Percentiles rank a stretch among this genome's conserved stretches.
These are phyloP conservation scores for Albula glossodonta DNA, from an alignment of 2,113 vertebrate genomes.

Conservation along the genomic window DNA sequence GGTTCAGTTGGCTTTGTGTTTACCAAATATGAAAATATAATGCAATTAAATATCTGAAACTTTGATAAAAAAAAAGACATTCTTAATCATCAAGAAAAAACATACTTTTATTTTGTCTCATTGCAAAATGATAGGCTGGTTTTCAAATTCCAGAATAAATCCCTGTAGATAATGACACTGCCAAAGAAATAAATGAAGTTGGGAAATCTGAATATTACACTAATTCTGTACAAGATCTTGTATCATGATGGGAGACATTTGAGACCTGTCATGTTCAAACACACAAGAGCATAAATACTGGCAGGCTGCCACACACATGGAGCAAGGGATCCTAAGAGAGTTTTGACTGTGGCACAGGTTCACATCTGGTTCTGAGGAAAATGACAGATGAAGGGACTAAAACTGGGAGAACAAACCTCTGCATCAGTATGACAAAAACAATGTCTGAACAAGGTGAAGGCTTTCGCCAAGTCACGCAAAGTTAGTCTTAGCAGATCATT, in stretches of 20 bases:
- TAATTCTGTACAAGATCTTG: slow-evolving; percentile 40
- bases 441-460: slow-evolving; percentile 69
- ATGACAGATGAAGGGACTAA: slow-evolving; percentile 65
- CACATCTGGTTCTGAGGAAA: slow-evolving; percentile 73
- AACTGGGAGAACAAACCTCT: slow-evolving; percentile 66
- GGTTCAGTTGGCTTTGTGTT: neutral
- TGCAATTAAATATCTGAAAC: neutral
- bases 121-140: neutral
- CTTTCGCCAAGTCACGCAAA: slow-evolving; percentile 81
- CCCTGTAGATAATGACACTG: neutral
- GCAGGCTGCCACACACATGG: slow-evolving; percentile 40
- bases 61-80: neutral
- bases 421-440: slow-evolving; percentile 72
- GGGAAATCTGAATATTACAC: slow-evolving; percentile 37
- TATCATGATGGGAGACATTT: slow-evolving; percentile 39
- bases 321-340: slow-evolving; percentile 30
- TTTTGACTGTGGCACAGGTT: slow-evolving; percentile 59
- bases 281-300: slow-evolving; percentile 38
- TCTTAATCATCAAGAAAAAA: neutral
- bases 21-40: neutral
- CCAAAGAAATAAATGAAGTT: slow-evolving; percentile 1
- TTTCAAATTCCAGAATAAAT: neutral
- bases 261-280: slow-evolving; percentile 38
- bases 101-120: slow-evolving; percentile 8
- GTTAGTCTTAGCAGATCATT: slow-evolving; percentile 75